Evolutionary conservation across 2,797 vertebrate genomes (phyloP).

Genomic region (Euphonia xanthogaster): DNA sequence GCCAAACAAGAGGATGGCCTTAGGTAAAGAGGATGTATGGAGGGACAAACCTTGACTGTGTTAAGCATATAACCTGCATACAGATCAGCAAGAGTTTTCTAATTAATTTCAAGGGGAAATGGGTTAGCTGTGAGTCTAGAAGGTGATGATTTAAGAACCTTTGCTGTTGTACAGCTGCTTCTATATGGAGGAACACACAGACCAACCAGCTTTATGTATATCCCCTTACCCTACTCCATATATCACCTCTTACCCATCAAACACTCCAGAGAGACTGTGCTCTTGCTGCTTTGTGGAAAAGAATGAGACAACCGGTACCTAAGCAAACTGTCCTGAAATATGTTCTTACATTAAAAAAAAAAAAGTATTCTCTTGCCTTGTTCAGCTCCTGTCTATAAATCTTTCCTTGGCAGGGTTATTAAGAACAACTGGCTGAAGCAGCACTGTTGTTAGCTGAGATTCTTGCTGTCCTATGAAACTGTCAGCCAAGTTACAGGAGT

Average conservation of each 20-base stretch:
- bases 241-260: not conserved
- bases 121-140: not conserved
- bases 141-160: not conserved
- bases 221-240: not conserved
- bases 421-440: constrained; percentile 44
- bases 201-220: not conserved
- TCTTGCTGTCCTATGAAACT: constrained; percentile 17
- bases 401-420: constrained; percentile 24
- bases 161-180: not conserved
- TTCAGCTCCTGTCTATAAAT: not conserved
- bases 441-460: constrained; percentile 18
- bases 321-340: not conserved
- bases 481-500: constrained; percentile 15
- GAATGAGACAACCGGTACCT: not conserved
- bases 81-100: not conserved
- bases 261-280: not conserved
- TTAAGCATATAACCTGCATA: not conserved
- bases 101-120: not conserved
- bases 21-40: not conserved
- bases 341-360: not conserved
- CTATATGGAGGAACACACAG: not conserved
- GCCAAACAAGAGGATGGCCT: not conserved
- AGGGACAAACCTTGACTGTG: not conserved
- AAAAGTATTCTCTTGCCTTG: not conserved
- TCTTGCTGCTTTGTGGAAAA: not conserved